Evolutionary conservation across 64 coral and sea anemone species (phyloP).

Genomic region (Exaiptasia diaphana): DNA sequence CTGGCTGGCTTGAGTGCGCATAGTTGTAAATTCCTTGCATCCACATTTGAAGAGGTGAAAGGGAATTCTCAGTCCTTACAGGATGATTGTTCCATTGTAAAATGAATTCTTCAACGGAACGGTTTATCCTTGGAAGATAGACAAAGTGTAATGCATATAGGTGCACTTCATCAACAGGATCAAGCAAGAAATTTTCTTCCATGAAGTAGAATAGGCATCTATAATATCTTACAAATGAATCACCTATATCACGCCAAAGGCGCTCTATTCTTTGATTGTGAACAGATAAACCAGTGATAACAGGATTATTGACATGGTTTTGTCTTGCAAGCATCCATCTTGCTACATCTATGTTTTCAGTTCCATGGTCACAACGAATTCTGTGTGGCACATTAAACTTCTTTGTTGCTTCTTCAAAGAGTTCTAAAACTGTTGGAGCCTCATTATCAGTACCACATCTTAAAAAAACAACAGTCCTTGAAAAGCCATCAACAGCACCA

Average conservation of each 20-base stretch:
- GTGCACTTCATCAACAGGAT: constrained; percentile 60
- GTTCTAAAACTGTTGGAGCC: neutral
- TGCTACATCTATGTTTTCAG: constrained; percentile 49
- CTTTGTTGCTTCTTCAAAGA: constrained; percentile 1
- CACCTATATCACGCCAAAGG: constrained; percentile 38
- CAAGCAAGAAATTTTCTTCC: constrained; percentile 30
- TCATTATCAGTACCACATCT: neutral
- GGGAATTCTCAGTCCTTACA: constrained; percentile 30
- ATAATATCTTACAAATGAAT: constrained; percentile 16
- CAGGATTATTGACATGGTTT: neutral
- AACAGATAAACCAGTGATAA: constrained; percentile 43
- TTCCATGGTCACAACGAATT: constrained; percentile 49
- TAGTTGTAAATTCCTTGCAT: constrained; percentile 15
- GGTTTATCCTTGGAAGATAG: constrained; percentile 56
- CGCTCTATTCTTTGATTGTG: constrained; percentile 65
- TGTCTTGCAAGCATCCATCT: constrained; percentile 36
- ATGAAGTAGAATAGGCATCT: constrained; percentile 41
- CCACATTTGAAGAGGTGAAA: constrained; percentile 48
- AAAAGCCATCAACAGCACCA: constrained; percentile 16
- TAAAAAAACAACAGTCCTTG: constrained; percentile 1
- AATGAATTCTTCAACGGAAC: constrained; percentile 33
- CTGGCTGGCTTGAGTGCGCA: constrained; percentile 23
- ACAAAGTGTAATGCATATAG: constrained; percentile 59
- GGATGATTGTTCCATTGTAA: constrained; percentile 60
- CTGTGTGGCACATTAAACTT: constrained; percentile 28